Percentiles rank a stretch among this genome's conserved stretches.
Evolutionary conservation across 53 echinoderm and acorn worm genomes (phyloP).

Genomic region (Antedon mediterranea): DNA sequence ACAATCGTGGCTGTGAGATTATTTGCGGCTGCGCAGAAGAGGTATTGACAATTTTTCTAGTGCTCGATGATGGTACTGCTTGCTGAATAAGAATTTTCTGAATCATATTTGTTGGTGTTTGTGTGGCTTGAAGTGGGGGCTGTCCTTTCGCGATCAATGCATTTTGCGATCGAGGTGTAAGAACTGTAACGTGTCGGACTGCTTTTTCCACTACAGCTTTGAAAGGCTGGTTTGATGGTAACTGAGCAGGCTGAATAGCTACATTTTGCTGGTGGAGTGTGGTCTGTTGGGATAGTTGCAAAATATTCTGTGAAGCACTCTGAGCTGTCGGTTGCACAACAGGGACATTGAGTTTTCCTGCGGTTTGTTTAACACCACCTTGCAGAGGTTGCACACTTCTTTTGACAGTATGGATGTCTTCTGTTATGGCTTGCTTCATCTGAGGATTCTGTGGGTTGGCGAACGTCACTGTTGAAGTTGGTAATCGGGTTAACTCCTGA

Average conservation of each 20-base stretch:
- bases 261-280: neutral
- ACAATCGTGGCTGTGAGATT: no score
- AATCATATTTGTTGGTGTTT: neutral
- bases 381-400: neutral
- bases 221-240: neutral
- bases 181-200: no score
- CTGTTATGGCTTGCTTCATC: neutral
- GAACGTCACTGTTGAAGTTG: neutral
- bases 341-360: neutral
- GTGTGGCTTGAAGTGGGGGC: neutral
- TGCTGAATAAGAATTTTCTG: neutral
- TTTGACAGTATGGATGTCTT: neutral
- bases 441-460: neutral
- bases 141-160: neutral
- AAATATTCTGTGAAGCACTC: neutral
- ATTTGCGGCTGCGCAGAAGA: no score
- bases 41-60: no score
- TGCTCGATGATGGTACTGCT: neutral
- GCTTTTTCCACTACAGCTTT: neutral
- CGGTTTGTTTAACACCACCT: neutral
- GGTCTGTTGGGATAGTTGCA: neutral
- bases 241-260: neutral
- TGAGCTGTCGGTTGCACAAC: neutral
- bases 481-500: neutral
- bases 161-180: neutral